Evolutionary conservation across 1,140 invertebrate genomes (phyloP).

Genomic region (Cyclina sinensis): DNA sequence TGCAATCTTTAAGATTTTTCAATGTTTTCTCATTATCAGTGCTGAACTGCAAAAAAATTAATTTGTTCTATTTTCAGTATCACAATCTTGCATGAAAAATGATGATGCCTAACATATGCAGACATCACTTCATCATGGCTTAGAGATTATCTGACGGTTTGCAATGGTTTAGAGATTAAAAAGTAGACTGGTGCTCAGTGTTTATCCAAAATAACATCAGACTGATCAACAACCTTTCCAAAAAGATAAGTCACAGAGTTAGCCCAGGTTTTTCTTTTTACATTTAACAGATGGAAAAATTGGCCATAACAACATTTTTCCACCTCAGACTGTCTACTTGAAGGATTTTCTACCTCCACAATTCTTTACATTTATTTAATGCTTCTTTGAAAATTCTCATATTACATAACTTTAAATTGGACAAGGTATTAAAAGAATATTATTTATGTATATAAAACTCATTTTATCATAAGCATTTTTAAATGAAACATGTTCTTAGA

Average conservation of each 20-base stretch:
- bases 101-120: slow-evolving; percentile 42
- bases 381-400: neutral
- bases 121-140: slow-evolving; percentile 53
- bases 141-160: slow-evolving; percentile 59
- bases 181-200: slow-evolving; percentile 40
- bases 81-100: slow-evolving; percentile 48
- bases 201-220: slow-evolving; percentile 39
- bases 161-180: slow-evolving; percentile 49
- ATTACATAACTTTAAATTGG: too few relatives aligned
- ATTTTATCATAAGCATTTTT: too few relatives aligned
- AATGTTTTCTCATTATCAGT: neutral
- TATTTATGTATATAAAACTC: too few relatives aligned
- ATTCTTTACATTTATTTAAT: neutral
- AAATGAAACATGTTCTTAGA: too few relatives aligned
- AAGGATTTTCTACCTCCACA: neutral
- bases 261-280: slow-evolving; percentile 27
- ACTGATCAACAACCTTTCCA: slow-evolving; percentile 43
- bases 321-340: neutral
- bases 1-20: neutral
- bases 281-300: slow-evolving; percentile 5
- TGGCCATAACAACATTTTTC: neutral
- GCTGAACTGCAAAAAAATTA: neutral
- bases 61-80: slow-evolving; percentile 39
- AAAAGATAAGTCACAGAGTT: slow-evolving; percentile 56
- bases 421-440: too few relatives aligned